Evolutionary conservation across 1,140 invertebrate species (phyloP).

Genomic region (Euura saliciscinereae): DNA sequence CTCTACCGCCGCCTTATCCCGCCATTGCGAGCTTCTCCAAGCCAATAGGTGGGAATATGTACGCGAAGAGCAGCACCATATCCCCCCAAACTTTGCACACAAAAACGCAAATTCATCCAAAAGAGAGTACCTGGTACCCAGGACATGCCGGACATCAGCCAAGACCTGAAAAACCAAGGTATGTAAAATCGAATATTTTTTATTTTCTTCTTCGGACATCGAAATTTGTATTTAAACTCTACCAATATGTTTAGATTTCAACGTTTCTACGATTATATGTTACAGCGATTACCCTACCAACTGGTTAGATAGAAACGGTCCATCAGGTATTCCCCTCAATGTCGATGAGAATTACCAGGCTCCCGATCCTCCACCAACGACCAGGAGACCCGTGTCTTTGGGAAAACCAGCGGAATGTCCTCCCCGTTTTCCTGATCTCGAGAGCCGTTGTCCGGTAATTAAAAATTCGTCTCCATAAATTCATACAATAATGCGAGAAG

Average conservation of each 20-base stretch:
- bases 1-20: conserved; percentile 39
- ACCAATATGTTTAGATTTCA: not conserved
- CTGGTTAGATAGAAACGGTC: conserved; percentile 49
- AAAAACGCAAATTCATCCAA: conserved; percentile 53
- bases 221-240: not conserved
- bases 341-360: conserved; percentile 53
- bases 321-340: conserved; percentile 46
- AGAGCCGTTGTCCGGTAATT: conserved; percentile 48
- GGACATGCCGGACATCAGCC: conserved; percentile 39
- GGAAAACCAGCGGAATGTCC: conserved; percentile 51
- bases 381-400: conserved; percentile 42
- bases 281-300: conserved; percentile 50
- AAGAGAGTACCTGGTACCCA: conserved; percentile 56
- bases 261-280: conserved; percentile 4
- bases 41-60: conserved; percentile 33
- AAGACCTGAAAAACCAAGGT: conserved; percentile 52
- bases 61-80: conserved; percentile 36
- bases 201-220: not conserved
- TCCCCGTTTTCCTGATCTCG: conserved; percentile 46
- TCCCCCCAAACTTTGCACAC: conserved; percentile 49
- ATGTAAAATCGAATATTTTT: not conserved
- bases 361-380: conserved; percentile 37
- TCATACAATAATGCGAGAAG: no score
- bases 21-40: conserved; percentile 41
- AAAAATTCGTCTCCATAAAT: no score